A percentile compares a stretch with the other conserved stretches of the same genome.
These are phyloP conservation scores for Orius insidiosus DNA, from an alignment of 1,140 invertebrate species.

Conservation along the genomic window DNA sequence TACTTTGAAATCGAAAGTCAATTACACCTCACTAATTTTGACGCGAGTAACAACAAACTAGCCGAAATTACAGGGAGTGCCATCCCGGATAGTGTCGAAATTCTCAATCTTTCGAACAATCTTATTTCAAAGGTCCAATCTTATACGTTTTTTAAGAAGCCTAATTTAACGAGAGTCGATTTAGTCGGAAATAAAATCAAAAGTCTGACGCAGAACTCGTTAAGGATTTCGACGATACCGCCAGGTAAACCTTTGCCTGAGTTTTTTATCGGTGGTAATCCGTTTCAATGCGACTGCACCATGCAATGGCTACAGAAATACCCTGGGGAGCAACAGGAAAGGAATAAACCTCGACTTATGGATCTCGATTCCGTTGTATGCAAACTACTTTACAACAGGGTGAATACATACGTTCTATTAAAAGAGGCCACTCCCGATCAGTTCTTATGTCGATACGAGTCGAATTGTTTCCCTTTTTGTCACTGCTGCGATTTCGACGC, in stretches of 20 bases:
- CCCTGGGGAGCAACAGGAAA: conserved; percentile 48
- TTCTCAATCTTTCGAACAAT: conserved; percentile 71
- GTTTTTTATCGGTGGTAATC: conserved; percentile 80
- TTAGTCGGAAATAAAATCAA: conserved; percentile 69
- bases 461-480: conserved; percentile 76
- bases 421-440: conserved; percentile 69
- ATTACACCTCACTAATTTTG: conserved; percentile 63
- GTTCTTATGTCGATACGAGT: conserved; percentile 79
- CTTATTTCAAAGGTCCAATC: conserved; percentile 71
- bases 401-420: conserved; percentile 56
- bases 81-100: conserved; percentile 72
- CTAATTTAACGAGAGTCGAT: conserved; percentile 72
- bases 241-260: conserved; percentile 62
- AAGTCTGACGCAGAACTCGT: conserved; percentile 66
- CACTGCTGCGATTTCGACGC: conserved; percentile 89
- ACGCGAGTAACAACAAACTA: conserved; percentile 69
- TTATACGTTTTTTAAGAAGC: conserved; percentile 85
- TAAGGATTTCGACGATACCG: conserved; percentile 63
- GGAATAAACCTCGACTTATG: conserved; percentile 70
- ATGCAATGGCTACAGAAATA: conserved; percentile 72
- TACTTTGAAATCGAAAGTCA: conserved; percentile 75
- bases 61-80: conserved; percentile 62
- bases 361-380: conserved; percentile 78
- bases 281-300: conserved; percentile 75
- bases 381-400: conserved; percentile 68